These are phyloP conservation scores for Plagiodera versicolora DNA, from an alignment of 2,888 invertebrate species.

Conservation along the genomic window DNA sequence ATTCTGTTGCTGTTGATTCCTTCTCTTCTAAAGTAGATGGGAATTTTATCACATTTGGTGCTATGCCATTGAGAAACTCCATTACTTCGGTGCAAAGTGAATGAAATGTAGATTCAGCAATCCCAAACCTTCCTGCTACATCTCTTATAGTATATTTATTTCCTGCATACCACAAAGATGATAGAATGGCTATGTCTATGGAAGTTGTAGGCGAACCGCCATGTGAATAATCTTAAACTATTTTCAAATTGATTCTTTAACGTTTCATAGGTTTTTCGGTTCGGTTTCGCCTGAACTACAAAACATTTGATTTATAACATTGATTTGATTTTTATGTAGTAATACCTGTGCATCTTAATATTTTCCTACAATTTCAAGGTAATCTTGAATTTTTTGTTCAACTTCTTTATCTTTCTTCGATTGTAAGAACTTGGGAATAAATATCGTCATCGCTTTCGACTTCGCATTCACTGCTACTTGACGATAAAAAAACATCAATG, in stretches of 20 bases:
- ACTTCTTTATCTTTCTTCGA: not conserved
- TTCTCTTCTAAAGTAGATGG: slow-evolving; percentile 4
- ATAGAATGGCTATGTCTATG: not conserved
- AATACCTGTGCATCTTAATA: not conserved
- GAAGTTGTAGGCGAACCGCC: not conserved
- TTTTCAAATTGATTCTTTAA: not conserved
- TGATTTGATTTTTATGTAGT: not conserved
- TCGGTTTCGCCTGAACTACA: not conserved
- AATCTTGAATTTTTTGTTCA: not conserved
- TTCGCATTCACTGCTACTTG: not conserved
- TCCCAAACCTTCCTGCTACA: slow-evolving; percentile 9
- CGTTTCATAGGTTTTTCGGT: not conserved
- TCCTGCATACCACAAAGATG: not conserved
- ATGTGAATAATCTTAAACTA: not conserved
- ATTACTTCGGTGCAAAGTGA: slow-evolving; percentile 1
- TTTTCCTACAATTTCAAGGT: not conserved
- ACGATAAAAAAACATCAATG: not conserved
- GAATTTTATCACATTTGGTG: slow-evolving; percentile 2
- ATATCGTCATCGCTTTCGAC: not conserved
- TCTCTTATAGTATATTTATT: not conserved
- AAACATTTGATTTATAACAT: not conserved
- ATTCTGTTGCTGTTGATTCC: not conserved
- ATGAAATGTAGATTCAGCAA: slow-evolving; percentile 7
- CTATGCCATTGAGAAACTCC: slow-evolving; percentile 9
- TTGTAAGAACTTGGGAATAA: not conserved